Conservation (phyloP, 1,140 invertebrate genomes). For the Orussus abietinus region DNA sequence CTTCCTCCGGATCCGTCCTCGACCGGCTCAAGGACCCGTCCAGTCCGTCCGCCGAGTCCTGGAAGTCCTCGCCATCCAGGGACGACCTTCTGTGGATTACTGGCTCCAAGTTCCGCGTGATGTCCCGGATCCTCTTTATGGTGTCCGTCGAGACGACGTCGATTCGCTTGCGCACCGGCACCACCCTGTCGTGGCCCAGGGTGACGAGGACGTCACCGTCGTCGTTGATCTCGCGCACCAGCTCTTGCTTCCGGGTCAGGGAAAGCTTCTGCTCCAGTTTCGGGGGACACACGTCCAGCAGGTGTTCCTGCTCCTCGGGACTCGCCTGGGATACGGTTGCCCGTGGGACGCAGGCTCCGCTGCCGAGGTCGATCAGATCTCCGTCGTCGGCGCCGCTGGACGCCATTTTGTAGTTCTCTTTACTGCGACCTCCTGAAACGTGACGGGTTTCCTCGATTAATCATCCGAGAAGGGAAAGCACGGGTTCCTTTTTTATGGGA, state of each 20-base stretch:
- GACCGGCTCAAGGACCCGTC: no score
- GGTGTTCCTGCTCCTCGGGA: constrained; percentile 45
- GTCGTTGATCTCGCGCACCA: constrained; percentile 17
- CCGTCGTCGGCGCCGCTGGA: constrained; percentile 34
- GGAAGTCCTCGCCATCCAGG: constrained; percentile 16
- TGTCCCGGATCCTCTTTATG: constrained; percentile 45
- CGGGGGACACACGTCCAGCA: constrained; percentile 46
- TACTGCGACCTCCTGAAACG: not conserved
- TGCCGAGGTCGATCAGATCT: constrained; percentile 47
- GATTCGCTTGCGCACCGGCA: constrained; percentile 42
- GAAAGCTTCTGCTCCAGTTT: constrained; percentile 47
- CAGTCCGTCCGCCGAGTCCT: constrained; percentile 19
- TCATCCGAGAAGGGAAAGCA: no score
- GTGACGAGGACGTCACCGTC: constrained; percentile 41
- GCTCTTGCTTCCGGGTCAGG: constrained; percentile 29
- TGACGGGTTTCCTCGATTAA: no score
- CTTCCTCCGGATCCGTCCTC: no score
- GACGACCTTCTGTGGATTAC: constrained; percentile 28
- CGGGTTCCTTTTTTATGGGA: no score
- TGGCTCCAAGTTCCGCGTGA: constrained; percentile 46
- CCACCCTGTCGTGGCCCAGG: constrained; percentile 45
- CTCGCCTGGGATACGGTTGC: constrained; percentile 21
- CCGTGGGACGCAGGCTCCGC: constrained; percentile 29
- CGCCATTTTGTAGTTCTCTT: constrained; percentile 29
- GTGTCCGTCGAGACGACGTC: constrained; percentile 50